A percentile compares a stretch with the other conserved stretches of the same genome.
Conservation (phyloP, 2,888 invertebrate genomes). For the Syrista parreyssii region DNA sequence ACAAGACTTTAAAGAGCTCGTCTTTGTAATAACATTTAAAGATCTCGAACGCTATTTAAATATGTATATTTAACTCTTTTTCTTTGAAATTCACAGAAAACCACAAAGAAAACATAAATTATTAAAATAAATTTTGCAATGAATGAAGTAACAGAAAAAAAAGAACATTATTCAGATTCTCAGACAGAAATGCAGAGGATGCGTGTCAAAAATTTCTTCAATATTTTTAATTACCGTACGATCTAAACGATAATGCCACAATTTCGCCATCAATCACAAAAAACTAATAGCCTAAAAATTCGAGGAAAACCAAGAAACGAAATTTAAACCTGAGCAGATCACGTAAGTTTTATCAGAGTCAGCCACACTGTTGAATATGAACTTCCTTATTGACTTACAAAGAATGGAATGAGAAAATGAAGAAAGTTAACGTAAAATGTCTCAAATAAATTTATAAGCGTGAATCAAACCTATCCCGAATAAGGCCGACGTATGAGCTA, state of each 20-base stretch:
- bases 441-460: background rate
- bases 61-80: background rate
- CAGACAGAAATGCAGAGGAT: background rate
- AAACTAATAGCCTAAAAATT: background rate
- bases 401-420: background rate
- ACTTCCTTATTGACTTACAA: background rate
- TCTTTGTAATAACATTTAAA: background rate
- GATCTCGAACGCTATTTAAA: background rate
- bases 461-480: background rate
- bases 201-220: background rate
- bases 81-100: background rate
- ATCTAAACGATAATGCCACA: background rate
- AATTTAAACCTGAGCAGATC: background rate
- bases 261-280: background rate
- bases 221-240: background rate
- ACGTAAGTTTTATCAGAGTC: background rate
- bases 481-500: background rate
- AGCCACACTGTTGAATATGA: background rate
- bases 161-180: background rate
- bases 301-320: background rate
- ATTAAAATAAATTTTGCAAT: background rate
- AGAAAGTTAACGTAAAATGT: background rate
- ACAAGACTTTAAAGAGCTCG: slow-evolving; percentile 26
- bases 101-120: background rate
- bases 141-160: background rate